These are phyloP conservation scores for Drosophila suzukii DNA, from an alignment of 1,140 invertebrate genomes.

Conservation along the genomic window DNA sequence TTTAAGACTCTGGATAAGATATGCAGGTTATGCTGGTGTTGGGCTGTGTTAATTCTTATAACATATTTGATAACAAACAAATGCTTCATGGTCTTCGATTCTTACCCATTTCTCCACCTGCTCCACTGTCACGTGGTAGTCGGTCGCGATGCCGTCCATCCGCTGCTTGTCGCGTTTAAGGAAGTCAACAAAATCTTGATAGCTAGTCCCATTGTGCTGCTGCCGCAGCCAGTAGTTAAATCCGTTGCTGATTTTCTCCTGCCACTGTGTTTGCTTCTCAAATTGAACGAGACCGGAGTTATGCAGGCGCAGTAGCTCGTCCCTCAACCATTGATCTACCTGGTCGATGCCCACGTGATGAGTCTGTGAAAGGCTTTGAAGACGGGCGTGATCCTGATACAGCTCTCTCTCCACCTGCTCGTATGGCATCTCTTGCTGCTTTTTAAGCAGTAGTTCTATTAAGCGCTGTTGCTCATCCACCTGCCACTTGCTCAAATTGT, in stretches of 20 bases:
- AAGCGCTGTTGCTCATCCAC: conserved; percentile 71
- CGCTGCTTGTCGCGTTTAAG: conserved; percentile 70
- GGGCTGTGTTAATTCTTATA: too few relatives aligned
- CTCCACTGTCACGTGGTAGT: conserved; percentile 80
- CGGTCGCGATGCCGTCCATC: conserved; percentile 59
- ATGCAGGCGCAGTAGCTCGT: conserved; percentile 68
- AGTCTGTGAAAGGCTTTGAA: conserved; percentile 66
- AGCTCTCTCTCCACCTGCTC: conserved; percentile 72
- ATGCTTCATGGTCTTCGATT: too few relatives aligned
- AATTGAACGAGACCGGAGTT: conserved; percentile 71
- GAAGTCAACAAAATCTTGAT: conserved; percentile 72
- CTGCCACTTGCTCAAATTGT: conserved; percentile 76
- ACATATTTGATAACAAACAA: too few relatives aligned
- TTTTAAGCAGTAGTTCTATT: conserved; percentile 70
- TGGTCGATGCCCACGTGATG: conserved; percentile 74
- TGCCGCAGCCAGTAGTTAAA: conserved; percentile 70
- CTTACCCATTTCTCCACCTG: conserved; percentile 78
- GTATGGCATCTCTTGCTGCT: conserved; percentile 67
- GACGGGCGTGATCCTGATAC: conserved; percentile 55
- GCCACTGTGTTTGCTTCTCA: conserved; percentile 74
- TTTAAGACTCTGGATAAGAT: too few relatives aligned
- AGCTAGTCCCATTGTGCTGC: conserved; percentile 64
- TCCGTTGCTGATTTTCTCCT: conserved; percentile 64
- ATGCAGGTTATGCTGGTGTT: too few relatives aligned
- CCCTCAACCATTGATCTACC: conserved; percentile 76